Evolutionary conservation across 2,113 vertebrate species (phyloP).

Genomic region (Cebus imitator): DNA sequence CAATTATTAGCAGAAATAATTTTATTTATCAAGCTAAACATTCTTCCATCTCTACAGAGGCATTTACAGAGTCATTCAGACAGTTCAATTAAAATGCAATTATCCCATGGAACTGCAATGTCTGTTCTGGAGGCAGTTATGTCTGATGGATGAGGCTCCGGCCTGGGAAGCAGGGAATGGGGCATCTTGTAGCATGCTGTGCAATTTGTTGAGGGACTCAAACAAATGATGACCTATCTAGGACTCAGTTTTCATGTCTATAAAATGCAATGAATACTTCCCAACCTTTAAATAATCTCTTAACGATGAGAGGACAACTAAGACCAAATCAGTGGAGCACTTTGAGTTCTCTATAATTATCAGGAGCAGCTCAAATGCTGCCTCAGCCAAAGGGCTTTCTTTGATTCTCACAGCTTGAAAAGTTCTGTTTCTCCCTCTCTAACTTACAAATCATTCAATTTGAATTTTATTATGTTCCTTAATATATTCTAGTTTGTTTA

Average conservation of each 20-base stretch:
- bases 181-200: not conserved
- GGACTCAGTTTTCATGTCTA: not conserved
- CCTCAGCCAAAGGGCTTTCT: not conserved
- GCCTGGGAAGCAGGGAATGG: not conserved
- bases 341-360: not conserved
- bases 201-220: not conserved
- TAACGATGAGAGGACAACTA: not conserved
- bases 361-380: not conserved
- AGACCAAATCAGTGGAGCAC: not conserved
- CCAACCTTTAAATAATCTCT: not conserved
- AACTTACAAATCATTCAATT: not conserved
- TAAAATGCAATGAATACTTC: not conserved
- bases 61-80: constrained; percentile 53
- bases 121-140: constrained; percentile 46
- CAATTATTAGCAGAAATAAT: constrained; percentile 56
- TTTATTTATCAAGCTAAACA: constrained; percentile 60
- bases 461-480: not conserved
- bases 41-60: constrained; percentile 57
- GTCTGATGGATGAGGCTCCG: not conserved
- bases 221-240: not conserved
- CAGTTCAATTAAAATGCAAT: constrained; percentile 70
- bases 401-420: not conserved
- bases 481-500: not conserved
- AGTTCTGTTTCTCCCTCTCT: not conserved
- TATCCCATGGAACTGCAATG: constrained; percentile 40